These are phyloP conservation scores for Phorcus lineatus DNA, from an alignment of 2,888 invertebrate species.

Conservation along the genomic window DNA sequence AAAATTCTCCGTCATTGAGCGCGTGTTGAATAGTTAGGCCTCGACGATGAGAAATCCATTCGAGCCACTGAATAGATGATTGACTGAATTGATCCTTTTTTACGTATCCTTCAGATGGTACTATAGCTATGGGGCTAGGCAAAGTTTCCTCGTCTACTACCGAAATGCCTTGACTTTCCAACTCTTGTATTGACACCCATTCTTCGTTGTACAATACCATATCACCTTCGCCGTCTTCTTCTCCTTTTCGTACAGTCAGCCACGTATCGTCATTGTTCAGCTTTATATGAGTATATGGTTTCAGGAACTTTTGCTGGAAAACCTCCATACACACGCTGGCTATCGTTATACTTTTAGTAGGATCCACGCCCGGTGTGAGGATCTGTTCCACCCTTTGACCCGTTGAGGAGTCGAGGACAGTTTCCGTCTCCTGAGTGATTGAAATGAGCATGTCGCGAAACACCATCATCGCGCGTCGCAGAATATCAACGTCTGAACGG, in stretches of 20 bases:
- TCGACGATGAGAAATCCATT: not conserved
- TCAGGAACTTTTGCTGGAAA: constrained; percentile 1
- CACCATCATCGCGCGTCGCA: constrained; percentile 31
- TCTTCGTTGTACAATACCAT: not conserved
- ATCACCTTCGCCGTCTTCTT: not conserved
- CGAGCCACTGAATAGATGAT: not conserved
- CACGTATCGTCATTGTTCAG: not conserved
- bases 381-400: not conserved
- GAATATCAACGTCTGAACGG: constrained; percentile 37
- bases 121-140: not conserved
- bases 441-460: constrained; percentile 35
- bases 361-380: constrained; percentile 3
- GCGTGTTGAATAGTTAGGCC: not conserved
- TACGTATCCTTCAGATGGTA: not conserved
- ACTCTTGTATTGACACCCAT: not conserved
- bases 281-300: not conserved
- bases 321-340: not conserved
- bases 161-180: not conserved
- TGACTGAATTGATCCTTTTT: not conserved
- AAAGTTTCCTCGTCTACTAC: not conserved
- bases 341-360: not conserved
- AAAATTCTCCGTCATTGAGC: not conserved
- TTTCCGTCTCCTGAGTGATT: constrained; percentile 26
- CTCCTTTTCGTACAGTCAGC: not conserved
- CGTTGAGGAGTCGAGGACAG: not conserved